These are phyloP conservation scores for Gulo gulo DNA, from an alignment of 2,113 vertebrate genomes.

Conservation along the genomic window DNA sequence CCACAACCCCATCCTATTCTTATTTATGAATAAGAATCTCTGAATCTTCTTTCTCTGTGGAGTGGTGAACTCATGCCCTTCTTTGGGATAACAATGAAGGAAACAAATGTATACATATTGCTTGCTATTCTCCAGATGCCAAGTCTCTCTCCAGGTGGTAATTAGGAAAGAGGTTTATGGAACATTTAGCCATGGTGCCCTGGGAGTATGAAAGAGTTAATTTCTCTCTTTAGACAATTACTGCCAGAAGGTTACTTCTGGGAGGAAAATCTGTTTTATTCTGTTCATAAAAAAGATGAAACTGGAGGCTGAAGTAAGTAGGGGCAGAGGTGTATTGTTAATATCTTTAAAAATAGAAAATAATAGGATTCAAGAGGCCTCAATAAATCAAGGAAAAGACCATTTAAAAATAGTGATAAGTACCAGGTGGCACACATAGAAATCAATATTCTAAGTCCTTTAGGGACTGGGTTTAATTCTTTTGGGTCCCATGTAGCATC, in stretches of 20 bases:
- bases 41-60: neutral
- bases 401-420: slow-evolving; percentile 44
- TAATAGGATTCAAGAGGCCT: slow-evolving; percentile 23
- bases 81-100: neutral
- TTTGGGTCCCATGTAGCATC: neutral
- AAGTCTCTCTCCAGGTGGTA: slow-evolving; percentile 17
- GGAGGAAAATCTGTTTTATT: slow-evolving; percentile 6
- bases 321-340: neutral
- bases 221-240: slow-evolving; percentile 25
- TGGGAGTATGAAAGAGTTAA: slow-evolving; percentile 40
- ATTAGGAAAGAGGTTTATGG: slow-evolving; percentile 16
- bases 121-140: neutral
- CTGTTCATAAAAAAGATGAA: neutral
- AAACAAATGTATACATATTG: neutral
- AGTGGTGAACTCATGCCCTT: neutral
- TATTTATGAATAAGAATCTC: neutral
- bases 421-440: slow-evolving; percentile 35
- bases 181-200: neutral
- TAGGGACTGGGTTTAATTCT: slow-evolving; percentile 19
- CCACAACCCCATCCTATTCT: neutral
- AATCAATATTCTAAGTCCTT: slow-evolving; percentile 54
- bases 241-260: slow-evolving; percentile 38
- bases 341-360: slow-evolving; percentile 32
- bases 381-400: slow-evolving; percentile 61
- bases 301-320: neutral